Evolutionary conservation across 2,113 vertebrate genomes (phyloP), one percentile per base, ranked within the genome.

Genomic region (Corvus cornix): DNA sequence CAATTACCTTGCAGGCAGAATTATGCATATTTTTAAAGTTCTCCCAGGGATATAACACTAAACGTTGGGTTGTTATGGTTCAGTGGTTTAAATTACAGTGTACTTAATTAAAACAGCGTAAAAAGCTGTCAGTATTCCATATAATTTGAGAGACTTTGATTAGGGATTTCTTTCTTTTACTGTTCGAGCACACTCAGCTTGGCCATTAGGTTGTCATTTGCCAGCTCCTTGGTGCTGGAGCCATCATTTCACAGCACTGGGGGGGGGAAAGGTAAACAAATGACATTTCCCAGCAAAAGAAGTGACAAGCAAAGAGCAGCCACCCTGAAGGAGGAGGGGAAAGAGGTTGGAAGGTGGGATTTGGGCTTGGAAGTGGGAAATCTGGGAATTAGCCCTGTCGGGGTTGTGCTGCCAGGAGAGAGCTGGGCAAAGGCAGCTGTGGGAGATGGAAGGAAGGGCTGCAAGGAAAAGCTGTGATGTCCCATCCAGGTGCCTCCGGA

Each of bases 61-160:
- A 97, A 95, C 84, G 88, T 94, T 94, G 94, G 91, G 95, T 95
- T 96, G 74, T 95, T 97, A 90, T 96, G 87, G 93, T 97, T 97
- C 96, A 96, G 26, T 94, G 95, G 77, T 93, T 98, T 96, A 96
- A 96, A 97, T 97, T 97, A 97, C 83, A 96, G 90, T 95, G 87
- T 92, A 94, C 80, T 97, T 97, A 96, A 97, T 97, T 98, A 97
- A 97, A 98, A 96, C 93, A 93, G 90, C 91, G 84, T 97, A 96
- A 96, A 97, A 98, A 97, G 60, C 94, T 97, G 89, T 97, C 93
- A 92, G 64, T 92, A 87, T 96, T 97, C 70, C 76, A 75, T 80
- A 83, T 92, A 64, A 96, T 93, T 89, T 84, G 79, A 97, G 94
- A 64, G 85, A 96, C 91, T 96, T 96, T 75, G 85, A 96, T 92